Evolutionary conservation across 1,140 invertebrate species (phyloP), one percentile per base, ranked within the genome.

Genomic region (Philopotamus ludificatus): DNA sequence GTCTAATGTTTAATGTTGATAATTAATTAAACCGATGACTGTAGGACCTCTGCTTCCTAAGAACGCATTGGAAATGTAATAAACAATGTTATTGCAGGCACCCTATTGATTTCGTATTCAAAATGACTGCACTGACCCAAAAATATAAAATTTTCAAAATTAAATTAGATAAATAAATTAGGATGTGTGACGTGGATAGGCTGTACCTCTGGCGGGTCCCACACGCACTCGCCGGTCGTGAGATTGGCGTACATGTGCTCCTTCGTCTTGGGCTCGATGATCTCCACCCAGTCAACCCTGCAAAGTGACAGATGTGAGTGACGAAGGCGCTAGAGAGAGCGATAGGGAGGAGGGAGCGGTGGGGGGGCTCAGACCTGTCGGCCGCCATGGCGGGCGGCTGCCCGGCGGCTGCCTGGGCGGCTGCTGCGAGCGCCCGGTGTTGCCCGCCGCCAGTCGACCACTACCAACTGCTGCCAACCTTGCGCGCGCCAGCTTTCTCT

Each of bases 201-300:
- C 4, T 12, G 28, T 34, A 74, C 83, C 80, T 87, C 85, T 70
- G 95, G 96, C 74, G 93, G 92, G 82, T 98, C 95, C 95, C 96
- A 98, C 67, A 97, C 93, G 84, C 95, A 98, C 83, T 98, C 94
- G 68, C 96, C 96, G 58, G 95, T 97, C 65, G 92, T 93, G 67
- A 98, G 85, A 85, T 98, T 99, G 76, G 95, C 96, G 84, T 97
- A 99, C 94, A 98, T 98, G 80, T 95, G 93, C 83, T 98, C 94
- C 82, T 95, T 93, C 71, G 95, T 95, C 76, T 93, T 90, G 71
- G 96, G 96, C 78, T 99, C 96, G 80, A 98, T 95, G 74, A 99
- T 99, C 85, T 99, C 96, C 77, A 98, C 94, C 96, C 96, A 99
- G 87, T 98, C 94, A 83, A 93, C 89, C 81, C 90, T 87, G 75